A percentile compares a stretch with the other conserved stretches of the same genome.
Conservation (phyloP, 2,888 invertebrate species). For the Dusona sp. region DNA sequence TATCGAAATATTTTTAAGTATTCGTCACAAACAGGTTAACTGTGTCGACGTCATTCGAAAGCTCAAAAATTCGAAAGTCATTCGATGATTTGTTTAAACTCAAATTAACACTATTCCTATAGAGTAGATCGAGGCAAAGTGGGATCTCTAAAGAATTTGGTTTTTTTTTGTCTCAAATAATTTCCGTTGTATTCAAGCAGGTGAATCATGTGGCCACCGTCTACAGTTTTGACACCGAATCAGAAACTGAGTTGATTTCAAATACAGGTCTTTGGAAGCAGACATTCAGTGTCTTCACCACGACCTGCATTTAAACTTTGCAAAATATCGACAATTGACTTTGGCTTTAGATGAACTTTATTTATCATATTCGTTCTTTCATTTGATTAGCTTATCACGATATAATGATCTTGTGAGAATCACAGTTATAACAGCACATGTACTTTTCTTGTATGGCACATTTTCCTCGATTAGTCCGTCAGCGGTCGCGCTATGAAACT, state of each 20-base stretch:
- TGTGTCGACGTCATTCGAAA: no score
- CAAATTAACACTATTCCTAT: no score
- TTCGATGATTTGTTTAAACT: no score
- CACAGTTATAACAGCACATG: not conserved
- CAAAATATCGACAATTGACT: not conserved
- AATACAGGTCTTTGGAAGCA: not conserved
- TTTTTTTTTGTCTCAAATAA: no score
- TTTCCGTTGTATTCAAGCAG: no score
- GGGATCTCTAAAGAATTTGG: no score
- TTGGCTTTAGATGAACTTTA: not conserved
- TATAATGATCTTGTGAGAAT: not conserved
- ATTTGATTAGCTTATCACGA: not conserved
- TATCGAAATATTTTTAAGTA: not conserved
- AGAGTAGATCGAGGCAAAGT: no score
- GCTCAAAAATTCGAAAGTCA: no score
- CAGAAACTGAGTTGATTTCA: not conserved
- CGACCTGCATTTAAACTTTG: not conserved
- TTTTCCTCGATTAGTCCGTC: not conserved
- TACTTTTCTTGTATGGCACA: no score
- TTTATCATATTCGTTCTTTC: not conserved
- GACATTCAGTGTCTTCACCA: not conserved
- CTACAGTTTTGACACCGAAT: no score
- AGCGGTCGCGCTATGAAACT: no score
- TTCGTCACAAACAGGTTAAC: not conserved
- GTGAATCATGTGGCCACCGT: no score